Evolutionary conservation across 2,888 invertebrate species (phyloP).

Genomic region (Nemotelus nigrinus): DNA sequence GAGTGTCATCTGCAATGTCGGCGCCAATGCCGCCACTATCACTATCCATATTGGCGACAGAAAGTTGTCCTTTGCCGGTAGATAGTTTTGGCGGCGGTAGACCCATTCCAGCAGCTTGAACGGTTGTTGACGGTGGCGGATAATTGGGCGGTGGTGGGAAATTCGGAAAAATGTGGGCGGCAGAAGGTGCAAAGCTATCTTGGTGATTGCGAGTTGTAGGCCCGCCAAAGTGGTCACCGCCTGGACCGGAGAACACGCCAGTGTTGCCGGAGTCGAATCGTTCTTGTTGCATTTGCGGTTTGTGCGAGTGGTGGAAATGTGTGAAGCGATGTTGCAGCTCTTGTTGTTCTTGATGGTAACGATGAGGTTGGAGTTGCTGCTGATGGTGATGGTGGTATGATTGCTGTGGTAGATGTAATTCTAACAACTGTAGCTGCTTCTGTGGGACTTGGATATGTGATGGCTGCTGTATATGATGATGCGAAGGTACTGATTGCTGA

Average conservation of each 20-base stretch:
- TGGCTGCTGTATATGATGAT: conserved; percentile 55
- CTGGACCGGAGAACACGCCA: conserved; percentile 14
- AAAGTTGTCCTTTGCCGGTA: conserved; percentile 47
- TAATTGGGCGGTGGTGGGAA: conserved; percentile 77
- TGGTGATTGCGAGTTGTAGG: conserved; percentile 37
- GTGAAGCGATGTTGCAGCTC: conserved; percentile 50
- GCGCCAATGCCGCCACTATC: conserved; percentile 56
- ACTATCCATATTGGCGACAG: conserved; percentile 52
- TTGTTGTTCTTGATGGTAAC: conserved; percentile 31
- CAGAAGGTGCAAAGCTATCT: conserved; percentile 58
- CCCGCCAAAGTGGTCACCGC: conserved; percentile 2
- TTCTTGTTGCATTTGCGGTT: conserved; percentile 41
- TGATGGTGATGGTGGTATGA: conserved; percentile 52
- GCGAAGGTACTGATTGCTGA: conserved; percentile 53
- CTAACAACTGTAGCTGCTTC: conserved; percentile 52
- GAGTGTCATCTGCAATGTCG: conserved; percentile 53
- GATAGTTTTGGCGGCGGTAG: conserved; percentile 44
- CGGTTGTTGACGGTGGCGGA: conserved; percentile 66
- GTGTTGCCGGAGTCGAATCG: conserved; percentile 26
- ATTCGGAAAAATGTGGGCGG: conserved; percentile 74
- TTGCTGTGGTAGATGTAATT: conserved; percentile 46
- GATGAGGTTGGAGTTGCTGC: conserved; percentile 43
- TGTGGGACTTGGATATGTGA: conserved; percentile 51
- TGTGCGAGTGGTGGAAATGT: conserved; percentile 54
- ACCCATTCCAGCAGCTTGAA: conserved; percentile 13